Evolutionary conservation across 2,113 vertebrate genomes (phyloP), one percentile per base, ranked within the genome.

Genomic region (Menura novaehollandiae): DNA sequence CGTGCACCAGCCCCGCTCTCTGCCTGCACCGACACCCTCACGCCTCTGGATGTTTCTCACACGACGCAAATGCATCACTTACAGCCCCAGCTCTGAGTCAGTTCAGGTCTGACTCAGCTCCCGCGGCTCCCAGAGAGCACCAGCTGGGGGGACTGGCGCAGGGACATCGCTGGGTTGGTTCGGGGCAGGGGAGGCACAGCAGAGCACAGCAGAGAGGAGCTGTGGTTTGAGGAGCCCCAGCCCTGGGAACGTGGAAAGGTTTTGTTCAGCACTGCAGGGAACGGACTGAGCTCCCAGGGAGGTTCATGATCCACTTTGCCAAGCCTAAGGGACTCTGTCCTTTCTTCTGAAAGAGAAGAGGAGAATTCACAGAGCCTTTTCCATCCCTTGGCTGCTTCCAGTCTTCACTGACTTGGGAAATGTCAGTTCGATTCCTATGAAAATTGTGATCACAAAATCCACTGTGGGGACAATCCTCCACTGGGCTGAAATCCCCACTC

Each of bases 301-400:
- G 27, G 47, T 2, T 8, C 21, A 5, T 2, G 2, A 41, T 12
- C 0, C 0, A 1, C 75, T 59, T 24, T 24, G 22, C 43, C n/a
- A 7, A 23, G 28, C 6, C 22, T 17, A 37, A 64, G 44, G 43
- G 23, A 27, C 81, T 75, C 24, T 30, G 23, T 11, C 49, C 66
- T 47, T 78, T 73, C 52, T 46, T 76, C 43, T 47, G 10, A 15
- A 44, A 51, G 26, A 35, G 17, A 49, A 77, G 51, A 55, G 20
- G 20, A 78, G 60, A 52, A 71, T 13, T 28, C 66, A 51, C 4
- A 22, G 37, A 72, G n/a, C 43, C 10, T 16, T 28, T 3, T 21
- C 35, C 32, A 39, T 7, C 9, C 22, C 35, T 39, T 28, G 23
- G 19, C 51, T 86, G 64, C 55, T 88, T 32, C 15, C 63, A 41